Evolutionary conservation across 2,888 invertebrate genomes (phyloP).

Genomic region (Dusona sp.): DNA sequence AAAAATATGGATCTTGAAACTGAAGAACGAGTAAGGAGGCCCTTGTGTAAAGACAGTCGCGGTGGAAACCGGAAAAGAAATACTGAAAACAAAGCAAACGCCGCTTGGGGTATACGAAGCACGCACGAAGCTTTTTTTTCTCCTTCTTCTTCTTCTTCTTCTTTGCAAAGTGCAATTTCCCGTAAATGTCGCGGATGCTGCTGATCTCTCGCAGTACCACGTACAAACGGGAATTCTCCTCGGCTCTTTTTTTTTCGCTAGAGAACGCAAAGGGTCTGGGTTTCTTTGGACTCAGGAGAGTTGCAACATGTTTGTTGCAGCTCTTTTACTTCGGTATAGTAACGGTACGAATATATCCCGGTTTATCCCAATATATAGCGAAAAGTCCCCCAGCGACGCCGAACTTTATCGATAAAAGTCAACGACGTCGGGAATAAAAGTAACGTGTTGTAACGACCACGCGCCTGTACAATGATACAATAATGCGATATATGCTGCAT

Average conservation of each 20-base stretch:
- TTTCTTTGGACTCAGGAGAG: slow-evolving; percentile 43
- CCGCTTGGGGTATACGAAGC: slow-evolving; percentile 18
- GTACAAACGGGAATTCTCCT: slow-evolving; percentile 55
- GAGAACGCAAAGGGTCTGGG: slow-evolving; percentile 42
- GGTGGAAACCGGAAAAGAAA: slow-evolving; percentile 64
- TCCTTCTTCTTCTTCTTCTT: slow-evolving; percentile 64
- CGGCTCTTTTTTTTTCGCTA: slow-evolving; percentile 21
- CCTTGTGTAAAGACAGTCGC: slow-evolving; percentile 33
- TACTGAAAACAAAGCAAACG: slow-evolving; percentile 43
- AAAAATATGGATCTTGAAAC: slow-evolving; percentile 8
- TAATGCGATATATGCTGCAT: slow-evolving; percentile 38
- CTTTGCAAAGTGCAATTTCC: slow-evolving; percentile 81
- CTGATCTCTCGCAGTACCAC: slow-evolving; percentile 59
- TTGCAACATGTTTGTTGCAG: slow-evolving; percentile 57
- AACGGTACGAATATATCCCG: slow-evolving; percentile 30
- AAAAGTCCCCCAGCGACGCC: slow-evolving; percentile 70
- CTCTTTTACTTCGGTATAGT: slow-evolving; percentile 19
- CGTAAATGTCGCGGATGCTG: slow-evolving; percentile 77
- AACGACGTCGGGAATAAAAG: slow-evolving; percentile 79
- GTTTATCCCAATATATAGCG: slow-evolving; percentile 26
- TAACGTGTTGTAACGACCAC: slow-evolving; percentile 67
- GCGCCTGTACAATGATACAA: slow-evolving; percentile 31
- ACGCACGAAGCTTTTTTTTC: slow-evolving; percentile 26
- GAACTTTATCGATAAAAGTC: slow-evolving; percentile 82
- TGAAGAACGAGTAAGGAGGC: not conserved